A percentile compares a stretch with the other conserved stretches of the same genome.
Evolutionary conservation across 2,888 invertebrate species (phyloP).

Genomic region (Muschampia plurimacula): DNA sequence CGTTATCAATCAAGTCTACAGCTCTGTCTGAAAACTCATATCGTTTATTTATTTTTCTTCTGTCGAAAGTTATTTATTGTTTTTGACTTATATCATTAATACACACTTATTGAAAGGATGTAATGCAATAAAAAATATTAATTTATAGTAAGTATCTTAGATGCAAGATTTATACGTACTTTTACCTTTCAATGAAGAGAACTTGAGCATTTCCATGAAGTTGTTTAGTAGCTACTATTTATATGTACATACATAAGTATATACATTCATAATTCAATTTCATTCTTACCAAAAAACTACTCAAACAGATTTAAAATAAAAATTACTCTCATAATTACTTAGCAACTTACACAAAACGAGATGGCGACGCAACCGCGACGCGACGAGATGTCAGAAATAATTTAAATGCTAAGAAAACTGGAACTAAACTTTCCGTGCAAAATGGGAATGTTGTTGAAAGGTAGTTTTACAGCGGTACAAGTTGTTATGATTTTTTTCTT

Average conservation of each 20-base stretch:
- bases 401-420: constrained; percentile 25
- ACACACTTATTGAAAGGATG: too few species aligned
- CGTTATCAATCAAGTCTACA: constrained; percentile 1
- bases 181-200: too few species aligned
- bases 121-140: too few species aligned
- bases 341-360: background rate
- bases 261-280: background rate
- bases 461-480: constrained; percentile 22
- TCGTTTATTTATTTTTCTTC: background rate
- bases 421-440: constrained; percentile 6
- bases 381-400: constrained; percentile 24
- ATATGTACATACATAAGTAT: too few species aligned
- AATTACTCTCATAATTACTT: constrained; percentile 17
- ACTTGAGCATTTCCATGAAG: too few species aligned
- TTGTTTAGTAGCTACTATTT: too few species aligned
- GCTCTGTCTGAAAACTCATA: background rate
- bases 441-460: constrained; percentile 24
- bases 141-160: too few species aligned
- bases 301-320: background rate
- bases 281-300: background rate
- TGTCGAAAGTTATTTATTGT: background rate
- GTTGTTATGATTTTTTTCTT: background rate
- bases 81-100: too few species aligned
- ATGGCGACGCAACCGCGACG: constrained; percentile 6
- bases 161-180: too few species aligned